Evolutionary conservation across 2,888 invertebrate genomes (phyloP).

Genomic region (Fragum whitleyi): DNA sequence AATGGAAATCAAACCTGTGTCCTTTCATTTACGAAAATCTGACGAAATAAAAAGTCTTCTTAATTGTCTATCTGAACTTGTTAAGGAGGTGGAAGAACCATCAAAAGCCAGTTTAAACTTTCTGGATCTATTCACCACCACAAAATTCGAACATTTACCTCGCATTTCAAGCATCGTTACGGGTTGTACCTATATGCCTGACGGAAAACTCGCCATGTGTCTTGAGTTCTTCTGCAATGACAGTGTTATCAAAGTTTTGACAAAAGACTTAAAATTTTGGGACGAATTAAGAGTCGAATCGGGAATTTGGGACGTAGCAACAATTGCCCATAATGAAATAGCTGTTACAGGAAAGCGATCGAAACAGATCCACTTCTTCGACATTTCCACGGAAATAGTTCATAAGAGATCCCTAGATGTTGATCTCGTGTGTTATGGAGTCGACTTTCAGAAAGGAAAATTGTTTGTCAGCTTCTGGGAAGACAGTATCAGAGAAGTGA

Average conservation of each 20-base stretch:
- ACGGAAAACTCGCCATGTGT: neutral
- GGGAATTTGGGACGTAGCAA: constrained; percentile 1
- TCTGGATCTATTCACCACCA: neutral
- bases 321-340: neutral
- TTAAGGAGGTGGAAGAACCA: neutral
- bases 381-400: neutral
- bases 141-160: neutral
- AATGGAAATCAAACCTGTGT: neutral
- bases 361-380: neutral
- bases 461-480: neutral
- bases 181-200: constrained; percentile 1
- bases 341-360: neutral
- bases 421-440: neutral
- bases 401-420: neutral
- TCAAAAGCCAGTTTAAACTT: neutral
- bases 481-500: neutral
- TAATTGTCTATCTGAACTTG: neutral
- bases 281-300: neutral
- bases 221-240: neutral
- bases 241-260: neutral
- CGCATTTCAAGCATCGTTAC: neutral
- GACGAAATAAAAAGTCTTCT: neutral
- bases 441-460: neutral
- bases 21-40: neutral
- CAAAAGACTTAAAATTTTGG: neutral